Base-by-base conservation (phyloP, 2,113 vertebrate species). In the Coptodon rendalli region DNA sequence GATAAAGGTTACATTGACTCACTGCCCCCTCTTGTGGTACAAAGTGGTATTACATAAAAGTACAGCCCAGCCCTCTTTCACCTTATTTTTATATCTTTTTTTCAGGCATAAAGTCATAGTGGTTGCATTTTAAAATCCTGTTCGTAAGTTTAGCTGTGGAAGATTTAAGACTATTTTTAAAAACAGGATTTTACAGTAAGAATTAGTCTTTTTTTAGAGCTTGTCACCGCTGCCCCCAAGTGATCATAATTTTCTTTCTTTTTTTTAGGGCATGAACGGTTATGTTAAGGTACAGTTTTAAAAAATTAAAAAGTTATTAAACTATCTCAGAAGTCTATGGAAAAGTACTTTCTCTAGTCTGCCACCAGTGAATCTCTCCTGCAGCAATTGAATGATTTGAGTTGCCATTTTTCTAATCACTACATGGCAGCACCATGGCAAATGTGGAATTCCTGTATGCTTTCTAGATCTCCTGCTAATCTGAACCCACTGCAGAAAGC, bases 391-490 rank as follows among this genome's bases (percentile, higher is more conserved):
- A n/a, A 80, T 66, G 22, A 63, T 79, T 27, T 27, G 61, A 91
- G 71, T 63, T 31, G 16, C 54, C 31, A 43, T 76, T 80, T 52
- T 84, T 89, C 68, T 82, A 83, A 85, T 93, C 78, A 34, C 27
- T 83, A 89, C 89, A 76, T 80, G 81, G 66, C 85, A 27, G 63
- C 80, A 24, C 89, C 9, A 54, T 89, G 83, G 68, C 81, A 17
- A 94, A 93, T 89, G 86, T 90, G 89, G 80, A 94, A 93, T 95
- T 93, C 88, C 84, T 89, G 16, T 71, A 83, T 80, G 63, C 86
- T 87, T 57, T 76, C 66, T 85, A 73, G 81, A 61, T 61, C 84
- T 86, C 80, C 83, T 84, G 87, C 89, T 94, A 91, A 92, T 92
- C 88, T 56, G 82, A 93, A 83, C 83, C 81, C 61, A 85, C 66